Conservation (phyloP, 2,113 vertebrate species). For the Oryzias curvinotus region DNA sequence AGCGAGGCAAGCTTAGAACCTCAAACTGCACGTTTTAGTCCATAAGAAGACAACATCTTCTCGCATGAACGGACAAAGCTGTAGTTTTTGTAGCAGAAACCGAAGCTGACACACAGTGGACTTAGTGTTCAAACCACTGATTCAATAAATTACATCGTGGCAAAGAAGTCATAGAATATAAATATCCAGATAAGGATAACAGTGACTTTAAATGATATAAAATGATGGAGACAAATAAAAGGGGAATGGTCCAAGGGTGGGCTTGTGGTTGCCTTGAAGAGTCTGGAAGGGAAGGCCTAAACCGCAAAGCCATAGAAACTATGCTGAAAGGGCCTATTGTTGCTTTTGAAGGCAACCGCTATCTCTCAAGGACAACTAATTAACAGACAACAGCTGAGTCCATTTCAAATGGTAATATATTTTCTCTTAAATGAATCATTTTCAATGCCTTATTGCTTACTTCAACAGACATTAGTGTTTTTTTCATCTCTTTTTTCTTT, state of each 20-base stretch:
- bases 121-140: conserved; percentile 50
- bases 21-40: too few species aligned
- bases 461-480: conserved; percentile 56
- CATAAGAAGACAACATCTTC: conserved; percentile 4
- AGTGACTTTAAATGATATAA: conserved; percentile 65
- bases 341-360: conserved; percentile 67
- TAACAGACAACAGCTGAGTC: conserved; percentile 85
- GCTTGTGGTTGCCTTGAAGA: conserved; percentile 73
- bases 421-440: conserved; percentile 72
- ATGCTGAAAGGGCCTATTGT: conserved; percentile 78
- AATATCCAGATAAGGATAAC: conserved; percentile 70
- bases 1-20: too few species aligned
- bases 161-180: conserved; percentile 61
- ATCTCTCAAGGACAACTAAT: conserved; percentile 83
- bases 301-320: conserved; percentile 74
- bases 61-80: conserved; percentile 14
- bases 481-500: conserved; percentile 35
- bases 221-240: conserved; percentile 63
- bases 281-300: conserved; percentile 69
- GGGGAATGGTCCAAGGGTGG: conserved; percentile 53
- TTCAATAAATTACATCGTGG: conserved; percentile 61
- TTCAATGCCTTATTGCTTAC: conserved; percentile 69
- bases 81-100: not conserved
- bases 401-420: conserved; percentile 80
- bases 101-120: conserved; percentile 40